Evolutionary conservation across 1,140 invertebrate genomes (phyloP).

Genomic region (Pseudomyrmex sp.): DNA sequence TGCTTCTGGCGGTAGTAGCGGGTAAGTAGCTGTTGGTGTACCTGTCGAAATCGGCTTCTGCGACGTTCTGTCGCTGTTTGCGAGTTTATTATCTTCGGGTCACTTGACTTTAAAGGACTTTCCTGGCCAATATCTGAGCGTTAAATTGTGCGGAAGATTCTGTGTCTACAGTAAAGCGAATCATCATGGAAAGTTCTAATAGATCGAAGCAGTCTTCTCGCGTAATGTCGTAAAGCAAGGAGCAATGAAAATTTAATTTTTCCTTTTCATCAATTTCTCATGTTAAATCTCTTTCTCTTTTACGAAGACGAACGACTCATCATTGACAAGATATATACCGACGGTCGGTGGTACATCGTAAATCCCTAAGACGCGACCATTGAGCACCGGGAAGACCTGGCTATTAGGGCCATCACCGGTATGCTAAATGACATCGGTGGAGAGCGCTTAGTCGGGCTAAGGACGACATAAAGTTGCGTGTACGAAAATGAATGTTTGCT

Average conservation of each 20-base stretch:
- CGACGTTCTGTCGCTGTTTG: constrained; percentile 6
- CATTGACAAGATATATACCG: constrained; percentile 61
- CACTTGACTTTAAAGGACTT: background rate
- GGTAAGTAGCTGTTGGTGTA: background rate
- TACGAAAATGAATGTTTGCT: constrained; percentile 85
- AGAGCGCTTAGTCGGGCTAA: constrained; percentile 83
- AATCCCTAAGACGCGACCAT: constrained; percentile 76
- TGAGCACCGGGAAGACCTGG: constrained; percentile 70
- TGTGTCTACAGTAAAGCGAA: no score
- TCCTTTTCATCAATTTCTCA: constrained; percentile 20
- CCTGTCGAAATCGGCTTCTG: constrained; percentile 25
- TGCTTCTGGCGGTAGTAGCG: constrained; percentile 6
- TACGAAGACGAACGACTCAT: constrained; percentile 49
- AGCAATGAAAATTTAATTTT: background rate
- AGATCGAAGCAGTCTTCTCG: background rate
- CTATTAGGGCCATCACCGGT: constrained; percentile 82
- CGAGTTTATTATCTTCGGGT: constrained; percentile 1
- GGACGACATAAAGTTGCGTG: constrained; percentile 85
- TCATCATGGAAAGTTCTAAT: background rate
- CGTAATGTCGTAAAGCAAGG: background rate
- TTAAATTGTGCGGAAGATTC: no score
- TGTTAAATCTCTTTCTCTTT: background rate
- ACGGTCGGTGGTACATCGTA: constrained; percentile 72
- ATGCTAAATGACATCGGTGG: constrained; percentile 84
- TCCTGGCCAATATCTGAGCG: no score